Evolutionary conservation across 53 echinoderm and acorn worm species (phyloP), one percentile per base, ranked within the genome.

Genomic region (Mesocentrotus franciscanus): DNA sequence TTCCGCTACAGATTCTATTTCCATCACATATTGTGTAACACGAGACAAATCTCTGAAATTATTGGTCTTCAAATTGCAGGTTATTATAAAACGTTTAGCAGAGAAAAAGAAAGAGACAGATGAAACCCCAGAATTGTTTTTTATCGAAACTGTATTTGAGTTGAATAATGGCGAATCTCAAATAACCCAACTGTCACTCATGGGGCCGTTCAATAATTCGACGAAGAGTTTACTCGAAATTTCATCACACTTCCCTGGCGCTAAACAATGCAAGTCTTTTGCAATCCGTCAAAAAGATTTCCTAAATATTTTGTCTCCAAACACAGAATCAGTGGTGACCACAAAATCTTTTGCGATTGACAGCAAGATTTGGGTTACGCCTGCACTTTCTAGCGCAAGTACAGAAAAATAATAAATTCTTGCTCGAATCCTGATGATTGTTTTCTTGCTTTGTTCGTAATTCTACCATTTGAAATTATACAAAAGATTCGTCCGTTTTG

Each of bases 221-320:
- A 62, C 90, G 36, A 62, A 62, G 91, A 32, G 91, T 66, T 91
- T 61, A 66, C 91, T 36, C 35, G 68, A 91, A 62, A 91, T 91
- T 91, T 91, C 91, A 91, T 61, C 61, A 66, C 34, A 36, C 61
- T 91, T 64, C 66, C 66, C 20, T 36, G 68, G 8, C 29, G 39
- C 91, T 13, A 91, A 91, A 91, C 91, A 91, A 91, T 91, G 91
- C 62, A 62, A 91, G 62, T 22, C 62, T 91, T 91, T 91, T 66
- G 91, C 68, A 91, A 91, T 91, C 36, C 91, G 66, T 91, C 91
- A 91, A 91, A 90, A 58, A 91, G 91, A 62, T 91, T 91, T 91
- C 91, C 61, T 91, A 91, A 91, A 91, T 91, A 91, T 91, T 91
- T 91, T 91, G 91, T 91, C 91, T 64, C 62, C 36, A 91, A 91